Base-by-base conservation (phyloP, 1,140 invertebrate genomes). In the Zaprionus gabonicus region DNA sequence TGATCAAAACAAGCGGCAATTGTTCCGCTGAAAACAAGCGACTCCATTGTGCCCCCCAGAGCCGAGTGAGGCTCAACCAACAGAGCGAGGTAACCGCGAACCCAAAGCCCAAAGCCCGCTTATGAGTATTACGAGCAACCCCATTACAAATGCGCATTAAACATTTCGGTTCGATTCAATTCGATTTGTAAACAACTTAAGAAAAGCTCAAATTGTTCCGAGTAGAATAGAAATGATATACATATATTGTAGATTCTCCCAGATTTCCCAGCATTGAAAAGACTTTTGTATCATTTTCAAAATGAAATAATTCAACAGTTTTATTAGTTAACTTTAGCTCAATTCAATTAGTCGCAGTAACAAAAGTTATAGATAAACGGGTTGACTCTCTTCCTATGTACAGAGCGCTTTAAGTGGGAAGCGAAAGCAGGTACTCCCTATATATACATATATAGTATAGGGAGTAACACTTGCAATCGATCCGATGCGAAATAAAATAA, bases 1-100 rank as follows among this genome's bases (percentile, higher is more conserved):
- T 78, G 83, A 62, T 59, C 66, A 71, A 73, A 81, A 74, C 82
- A 85, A 81, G 55, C 80, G 67, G 56, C 82, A 82, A 67, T 76
- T 77, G 75, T 65, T 78, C 31, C 65, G 28, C 56, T 65, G 31
- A 23, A 46, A 87, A 86, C 83, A 86, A 83, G 63, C 34, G 80
- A 58, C 49, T 51, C 63, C 76, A 86, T 86, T 86, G 83, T 86
- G 62, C 57, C 27, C 27, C 28, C n/a, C 41, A n/a, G 41, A 17
- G 15, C 15, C 38, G 41, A 44, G 41, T 20, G 20, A 20, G 20
- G 41, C 41, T 46, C 41, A 46, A 46, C 38, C 38, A 4, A n/a
- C 13, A 41, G 38, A 15, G 1, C 4, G 38, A 6, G 41, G 17
- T 53, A 56, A 28, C 12, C 49, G 34, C 49, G 46, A 53, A 15